Base-by-base conservation (phyloP, 2,797 vertebrate genomes). In the Lepilemur ruficaudatus region DNA sequence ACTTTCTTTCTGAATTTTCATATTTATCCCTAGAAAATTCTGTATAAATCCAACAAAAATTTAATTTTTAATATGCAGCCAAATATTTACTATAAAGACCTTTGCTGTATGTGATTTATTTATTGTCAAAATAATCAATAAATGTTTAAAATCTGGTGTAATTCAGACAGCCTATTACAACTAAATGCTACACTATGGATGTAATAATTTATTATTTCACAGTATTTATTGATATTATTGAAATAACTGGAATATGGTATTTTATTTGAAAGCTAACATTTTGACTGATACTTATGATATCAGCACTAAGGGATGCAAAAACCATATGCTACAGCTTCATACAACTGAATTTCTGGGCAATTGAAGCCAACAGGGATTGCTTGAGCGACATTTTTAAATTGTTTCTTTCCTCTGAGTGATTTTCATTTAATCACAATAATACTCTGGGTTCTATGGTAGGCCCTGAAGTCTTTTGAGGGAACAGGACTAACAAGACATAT, bases 361-460 rank as follows among this genome's bases (percentile, higher is more conserved):
- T 32, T 93, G 35, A 97, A 94, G 70, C 70, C 91, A 25, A n/a
- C 35, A 69, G 50, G 63, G 84, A 92, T 83, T 50, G 17, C 25
- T 90, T 95, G 95, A 97, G 57, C 5, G 63, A 91, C 7, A 38
- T 97, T 87, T 96, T 43, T 63, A 73, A 93, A 87, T 82, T 94
- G n/a, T 80, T 93, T 92, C 90, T 57, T 50, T 80, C 61, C 70
- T 96, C 65, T 55, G 87, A 95, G 92, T 90, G 7, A 23, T 78
- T 97, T 91, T 97, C 91, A 94, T 96, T 96, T 97, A 96, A 89
- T 91, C 73, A 89, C 28, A 90, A 12, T 93, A 96, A 92, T 78
- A 89, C 90, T 86, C 90, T 43, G 69, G 13, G 20, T 91, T 61
- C 55, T 93, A 22, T 67, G 63, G 89, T 52, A 75, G 35, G 72